phyloP scores from a whole-genome alignment of 2,797 vertebrate species.

The Coluber constrictor region DNA sequence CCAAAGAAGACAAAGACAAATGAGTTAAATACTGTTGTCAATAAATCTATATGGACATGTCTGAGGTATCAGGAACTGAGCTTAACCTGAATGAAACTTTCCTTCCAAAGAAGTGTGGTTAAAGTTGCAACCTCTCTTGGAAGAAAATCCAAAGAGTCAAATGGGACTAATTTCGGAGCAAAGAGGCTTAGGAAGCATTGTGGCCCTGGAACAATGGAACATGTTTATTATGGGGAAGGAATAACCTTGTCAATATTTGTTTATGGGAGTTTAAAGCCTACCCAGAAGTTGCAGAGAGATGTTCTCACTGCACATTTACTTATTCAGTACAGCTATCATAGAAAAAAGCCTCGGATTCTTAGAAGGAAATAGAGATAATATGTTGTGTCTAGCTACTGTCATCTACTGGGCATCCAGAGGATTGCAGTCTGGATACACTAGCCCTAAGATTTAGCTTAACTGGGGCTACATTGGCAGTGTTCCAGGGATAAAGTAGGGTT shows the following conservation, averaged over 20 bases:
- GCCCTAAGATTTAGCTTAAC: not conserved
- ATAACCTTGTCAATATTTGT: not conserved
- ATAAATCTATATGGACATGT: not conserved
- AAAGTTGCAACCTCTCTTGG: not conserved
- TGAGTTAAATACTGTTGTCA: not conserved
- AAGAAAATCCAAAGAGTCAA: not conserved
- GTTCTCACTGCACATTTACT: not conserved
- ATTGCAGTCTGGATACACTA: not conserved
- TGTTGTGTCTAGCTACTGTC: not conserved
- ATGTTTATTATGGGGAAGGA: not conserved
- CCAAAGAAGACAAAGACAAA: not conserved
- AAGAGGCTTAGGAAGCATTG: not conserved
- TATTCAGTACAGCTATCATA: not conserved
- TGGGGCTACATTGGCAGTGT: conserved; percentile 21
- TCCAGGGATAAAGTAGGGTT: conserved; percentile 44
- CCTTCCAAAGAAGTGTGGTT: not conserved
- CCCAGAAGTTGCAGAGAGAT: not conserved
- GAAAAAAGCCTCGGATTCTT: not conserved
- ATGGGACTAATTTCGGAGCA: not conserved
- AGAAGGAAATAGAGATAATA: not conserved
- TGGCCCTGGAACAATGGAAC: not conserved
- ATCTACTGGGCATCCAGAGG: not conserved
- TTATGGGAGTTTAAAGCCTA: not conserved
- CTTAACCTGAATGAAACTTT: not conserved
- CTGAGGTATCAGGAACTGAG: not conserved